These are phyloP conservation scores for Heliothis peltigera DNA, from an alignment of 2,888 invertebrate genomes.

Conservation along the genomic window DNA sequence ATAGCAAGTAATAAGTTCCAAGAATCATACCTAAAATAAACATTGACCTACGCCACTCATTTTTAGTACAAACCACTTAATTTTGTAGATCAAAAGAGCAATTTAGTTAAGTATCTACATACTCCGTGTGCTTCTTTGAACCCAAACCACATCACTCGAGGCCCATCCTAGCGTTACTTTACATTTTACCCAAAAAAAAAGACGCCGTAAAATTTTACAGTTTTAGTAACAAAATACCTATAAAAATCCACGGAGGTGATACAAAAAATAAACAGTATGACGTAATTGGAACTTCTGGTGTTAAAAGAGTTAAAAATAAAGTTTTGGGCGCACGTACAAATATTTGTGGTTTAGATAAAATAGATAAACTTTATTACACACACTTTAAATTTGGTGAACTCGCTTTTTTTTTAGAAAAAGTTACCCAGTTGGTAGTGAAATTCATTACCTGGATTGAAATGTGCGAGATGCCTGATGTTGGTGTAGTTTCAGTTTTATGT, in stretches of 20 bases:
- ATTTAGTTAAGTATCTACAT: not conserved
- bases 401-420: no score
- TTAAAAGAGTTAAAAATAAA: conserved; percentile 31
- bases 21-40: conserved; percentile 4
- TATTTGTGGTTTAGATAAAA: conserved; percentile 20
- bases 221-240: conserved; percentile 37
- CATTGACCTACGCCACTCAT: not conserved
- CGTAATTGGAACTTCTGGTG: conserved; percentile 21
- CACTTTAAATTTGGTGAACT: not conserved
- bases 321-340: conserved; percentile 8
- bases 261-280: conserved; percentile 39
- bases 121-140: conserved; percentile 15
- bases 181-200: conserved; percentile 41
- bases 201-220: conserved; percentile 43
- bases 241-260: conserved; percentile 24
- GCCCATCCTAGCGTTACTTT: no score
- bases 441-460: no score
- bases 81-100: conserved; percentile 34
- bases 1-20: not conserved
- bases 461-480: no score
- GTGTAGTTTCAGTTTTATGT: no score
- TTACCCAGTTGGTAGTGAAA: no score
- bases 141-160: conserved; percentile 5
- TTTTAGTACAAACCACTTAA: conserved; percentile 20
- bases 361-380: conserved; percentile 7